These are phyloP conservation scores for Numenius phaeopus DNA, from an alignment of 2,797 vertebrate genomes.

Conservation along the genomic window DNA sequence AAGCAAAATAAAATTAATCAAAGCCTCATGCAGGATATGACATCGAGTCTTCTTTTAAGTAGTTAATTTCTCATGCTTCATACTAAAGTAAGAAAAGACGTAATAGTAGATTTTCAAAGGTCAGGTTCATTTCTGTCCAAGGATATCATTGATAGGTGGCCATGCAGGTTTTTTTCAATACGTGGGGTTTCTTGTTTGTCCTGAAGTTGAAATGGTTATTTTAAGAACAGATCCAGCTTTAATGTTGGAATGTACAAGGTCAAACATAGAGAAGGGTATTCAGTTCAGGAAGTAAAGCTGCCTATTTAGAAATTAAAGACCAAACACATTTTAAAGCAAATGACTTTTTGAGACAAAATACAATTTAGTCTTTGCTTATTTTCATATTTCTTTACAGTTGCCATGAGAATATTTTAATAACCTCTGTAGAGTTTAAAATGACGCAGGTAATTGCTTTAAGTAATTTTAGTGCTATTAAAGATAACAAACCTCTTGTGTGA, in stretches of 20 bases:
- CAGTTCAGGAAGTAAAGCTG: conserved; percentile 18
- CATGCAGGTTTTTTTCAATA: background rate
- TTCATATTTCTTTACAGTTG: conserved; percentile 74
- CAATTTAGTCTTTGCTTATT: conserved; percentile 73
- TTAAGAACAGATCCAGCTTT: background rate
- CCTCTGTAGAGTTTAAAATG: conserved; percentile 71
- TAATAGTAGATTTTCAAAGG: background rate
- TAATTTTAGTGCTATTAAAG: conserved; percentile 79
- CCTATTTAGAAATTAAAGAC: conserved; percentile 32
- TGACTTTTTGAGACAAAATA: conserved; percentile 37
- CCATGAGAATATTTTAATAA: conserved; percentile 78
- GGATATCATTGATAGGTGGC: background rate
- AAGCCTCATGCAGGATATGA: background rate
- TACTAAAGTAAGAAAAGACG: background rate
- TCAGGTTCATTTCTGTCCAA: background rate
- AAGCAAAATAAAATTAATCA: background rate
- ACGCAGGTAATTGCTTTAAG: conserved; percentile 78
- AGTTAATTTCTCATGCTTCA: background rate
- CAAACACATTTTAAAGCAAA: conserved; percentile 53
- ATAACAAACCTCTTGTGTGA: conserved; percentile 77
- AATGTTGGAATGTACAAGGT: background rate
- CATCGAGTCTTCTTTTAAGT: accelerated
- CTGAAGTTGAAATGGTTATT: background rate
- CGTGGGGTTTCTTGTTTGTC: background rate
- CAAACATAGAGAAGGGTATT: background rate